A percentile compares a stretch with the other conserved stretches of the same genome.
These are phyloP conservation scores for Calameuta filiformis DNA, from an alignment of 2,888 invertebrate genomes.

Conservation along the genomic window DNA sequence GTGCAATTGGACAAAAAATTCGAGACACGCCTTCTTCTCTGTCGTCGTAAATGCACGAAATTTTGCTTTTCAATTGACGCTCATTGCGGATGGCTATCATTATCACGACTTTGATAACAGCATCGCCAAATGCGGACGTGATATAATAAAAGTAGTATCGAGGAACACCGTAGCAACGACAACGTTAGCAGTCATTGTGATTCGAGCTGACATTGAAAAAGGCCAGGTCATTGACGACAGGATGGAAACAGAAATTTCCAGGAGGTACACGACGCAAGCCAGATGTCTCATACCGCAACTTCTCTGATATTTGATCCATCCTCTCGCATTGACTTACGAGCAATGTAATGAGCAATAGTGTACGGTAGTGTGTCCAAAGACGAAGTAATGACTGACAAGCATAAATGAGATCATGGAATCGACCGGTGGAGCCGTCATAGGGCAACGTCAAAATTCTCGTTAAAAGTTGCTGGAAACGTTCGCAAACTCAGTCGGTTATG, in stretches of 20 bases:
- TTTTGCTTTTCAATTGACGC: background rate
- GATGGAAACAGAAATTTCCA: background rate
- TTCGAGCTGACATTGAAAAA: background rate
- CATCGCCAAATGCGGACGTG: background rate
- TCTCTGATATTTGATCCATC: background rate
- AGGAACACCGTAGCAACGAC: background rate
- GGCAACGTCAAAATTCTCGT: background rate
- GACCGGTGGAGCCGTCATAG: background rate
- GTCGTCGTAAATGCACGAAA: background rate
- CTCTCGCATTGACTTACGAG: background rate
- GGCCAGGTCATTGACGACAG: background rate
- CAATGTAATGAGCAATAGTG: background rate
- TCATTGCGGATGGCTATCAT: background rate
- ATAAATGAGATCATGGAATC: background rate
- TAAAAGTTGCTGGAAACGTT: background rate
- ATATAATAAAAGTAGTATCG: background rate
- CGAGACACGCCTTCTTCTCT: background rate
- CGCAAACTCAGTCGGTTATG: background rate
- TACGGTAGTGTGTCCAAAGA: background rate
- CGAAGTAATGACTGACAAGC: background rate
- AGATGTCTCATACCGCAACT: background rate
- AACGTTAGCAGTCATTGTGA: background rate
- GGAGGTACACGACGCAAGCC: background rate
- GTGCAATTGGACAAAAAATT: conserved; percentile 20
- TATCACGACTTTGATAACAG: background rate